phyloP scores from a whole-genome alignment of 37 sponge, comb jelly and placozoan species.

The Oscarella lobularis region DNA sequence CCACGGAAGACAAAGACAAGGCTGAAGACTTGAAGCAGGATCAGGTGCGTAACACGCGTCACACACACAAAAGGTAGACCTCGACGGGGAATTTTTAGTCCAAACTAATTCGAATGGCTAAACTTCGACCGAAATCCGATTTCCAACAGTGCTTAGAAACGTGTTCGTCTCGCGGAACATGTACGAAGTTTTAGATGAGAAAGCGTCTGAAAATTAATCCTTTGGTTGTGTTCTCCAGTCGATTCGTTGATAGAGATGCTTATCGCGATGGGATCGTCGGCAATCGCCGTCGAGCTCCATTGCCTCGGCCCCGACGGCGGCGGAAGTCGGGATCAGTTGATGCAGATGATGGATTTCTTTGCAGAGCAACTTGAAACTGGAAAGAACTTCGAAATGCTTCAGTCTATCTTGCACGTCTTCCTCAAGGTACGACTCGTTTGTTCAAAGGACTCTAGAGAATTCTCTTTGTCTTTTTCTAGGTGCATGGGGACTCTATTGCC shows the following conservation, averaged over 20 bases:
- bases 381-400: conserved; percentile 58
- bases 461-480: conserved; percentile 15
- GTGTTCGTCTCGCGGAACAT: background rate
- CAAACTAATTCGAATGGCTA: background rate
- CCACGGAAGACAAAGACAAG: background rate
- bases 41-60: too few relatives aligned
- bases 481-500: conserved; percentile 23
- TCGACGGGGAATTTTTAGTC: background rate
- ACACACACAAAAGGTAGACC: background rate
- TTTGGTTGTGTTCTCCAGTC: conserved; percentile 13
- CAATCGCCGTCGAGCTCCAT: conserved; percentile 56
- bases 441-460: background rate
- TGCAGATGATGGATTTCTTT: conserved; percentile 41
- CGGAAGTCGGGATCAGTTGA: conserved; percentile 23
- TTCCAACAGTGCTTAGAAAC: background rate
- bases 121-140: background rate
- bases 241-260: conserved; percentile 23
- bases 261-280: conserved; percentile 55
- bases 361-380: conserved; percentile 26
- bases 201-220: background rate
- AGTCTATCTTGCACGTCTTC: conserved; percentile 58
- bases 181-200: background rate
- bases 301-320: conserved; percentile 46
- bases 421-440: conserved; percentile 38
- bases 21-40: too few relatives aligned